phyloP scores from a whole-genome alignment of 1,140 invertebrate species.

The Sycobia sp. region DNA sequence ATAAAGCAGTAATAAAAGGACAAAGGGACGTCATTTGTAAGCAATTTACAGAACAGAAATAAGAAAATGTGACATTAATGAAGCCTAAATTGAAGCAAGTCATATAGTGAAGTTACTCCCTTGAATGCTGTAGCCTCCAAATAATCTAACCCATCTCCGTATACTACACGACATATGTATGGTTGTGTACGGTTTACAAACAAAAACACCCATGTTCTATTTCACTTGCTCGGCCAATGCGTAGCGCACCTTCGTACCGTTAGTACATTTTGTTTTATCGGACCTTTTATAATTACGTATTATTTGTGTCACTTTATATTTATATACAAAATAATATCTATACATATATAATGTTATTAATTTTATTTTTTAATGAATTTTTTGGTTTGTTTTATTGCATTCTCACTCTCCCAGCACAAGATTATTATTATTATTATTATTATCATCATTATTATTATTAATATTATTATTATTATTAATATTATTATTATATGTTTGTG shows the following conservation, averaged over 20 bases:
- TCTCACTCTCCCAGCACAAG: conserved; percentile 39
- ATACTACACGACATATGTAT: conserved; percentile 41
- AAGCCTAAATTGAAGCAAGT: conserved; percentile 17
- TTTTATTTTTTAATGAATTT: conserved; percentile 15
- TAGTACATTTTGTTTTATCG: conserved; percentile 26
- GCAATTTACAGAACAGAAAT: not conserved
- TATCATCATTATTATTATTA: too few relatives aligned
- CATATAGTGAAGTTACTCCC: conserved; percentile 32
- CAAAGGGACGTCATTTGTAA: conserved; percentile 6
- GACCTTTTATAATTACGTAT: conserved; percentile 22
- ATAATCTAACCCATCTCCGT: conserved; percentile 48
- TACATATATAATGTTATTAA: conserved; percentile 13
- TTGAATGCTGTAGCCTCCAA: conserved; percentile 52
- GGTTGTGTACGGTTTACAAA: conserved; percentile 22
- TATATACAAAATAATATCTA: conserved; percentile 11
- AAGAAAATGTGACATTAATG: not conserved
- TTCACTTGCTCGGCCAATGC: conserved; percentile 56
- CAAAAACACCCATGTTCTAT: conserved; percentile 39
- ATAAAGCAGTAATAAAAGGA: conserved; percentile 8
- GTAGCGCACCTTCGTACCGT: conserved; percentile 45
- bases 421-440: too few relatives aligned
- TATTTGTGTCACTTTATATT: conserved; percentile 34
- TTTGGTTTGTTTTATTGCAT: conserved; percentile 24
- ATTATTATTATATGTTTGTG: conserved; percentile 15
- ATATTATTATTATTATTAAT: too few relatives aligned